Evolutionary conservation across 2,797 vertebrate species (phyloP).

Genomic region (Cercopithecus neglectus): DNA sequence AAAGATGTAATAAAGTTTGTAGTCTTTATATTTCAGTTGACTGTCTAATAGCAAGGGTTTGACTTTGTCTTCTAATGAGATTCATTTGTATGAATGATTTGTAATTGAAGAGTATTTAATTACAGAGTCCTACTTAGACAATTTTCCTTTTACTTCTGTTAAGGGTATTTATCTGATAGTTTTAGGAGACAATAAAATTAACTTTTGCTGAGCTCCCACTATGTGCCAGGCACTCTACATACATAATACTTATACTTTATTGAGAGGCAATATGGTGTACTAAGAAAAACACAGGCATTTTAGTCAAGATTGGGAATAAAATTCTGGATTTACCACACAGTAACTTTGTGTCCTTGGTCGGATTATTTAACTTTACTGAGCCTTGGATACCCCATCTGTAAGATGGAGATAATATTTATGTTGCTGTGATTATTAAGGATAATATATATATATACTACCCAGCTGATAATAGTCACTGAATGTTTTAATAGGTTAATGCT

Average conservation of each 20-base stretch:
- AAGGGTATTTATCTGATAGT: conserved; percentile 37
- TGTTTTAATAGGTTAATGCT: not conserved
- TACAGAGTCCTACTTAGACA: not conserved
- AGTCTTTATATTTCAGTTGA: conserved; percentile 32
- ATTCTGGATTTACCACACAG: conserved; percentile 22
- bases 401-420: conserved; percentile 44
- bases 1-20: conserved; percentile 38
- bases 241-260: not conserved
- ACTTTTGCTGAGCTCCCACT: not conserved
- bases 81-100: conserved; percentile 51
- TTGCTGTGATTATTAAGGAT: not conserved
- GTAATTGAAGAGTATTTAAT: conserved; percentile 35
- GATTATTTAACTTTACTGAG: conserved; percentile 24
- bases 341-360: conserved; percentile 17
- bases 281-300: not conserved
- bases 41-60: conserved; percentile 32
- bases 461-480: conserved; percentile 2
- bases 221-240: not conserved
- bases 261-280: not conserved
- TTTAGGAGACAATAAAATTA: conserved; percentile 21
- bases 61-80: conserved; percentile 41
- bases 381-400: not conserved
- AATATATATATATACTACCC: not conserved
- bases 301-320: conserved; percentile 28
- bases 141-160: conserved; percentile 36